These are phyloP conservation scores for Drosophila yooni DNA, from an alignment of 2,888 invertebrate species.

Conservation along the genomic window DNA sequence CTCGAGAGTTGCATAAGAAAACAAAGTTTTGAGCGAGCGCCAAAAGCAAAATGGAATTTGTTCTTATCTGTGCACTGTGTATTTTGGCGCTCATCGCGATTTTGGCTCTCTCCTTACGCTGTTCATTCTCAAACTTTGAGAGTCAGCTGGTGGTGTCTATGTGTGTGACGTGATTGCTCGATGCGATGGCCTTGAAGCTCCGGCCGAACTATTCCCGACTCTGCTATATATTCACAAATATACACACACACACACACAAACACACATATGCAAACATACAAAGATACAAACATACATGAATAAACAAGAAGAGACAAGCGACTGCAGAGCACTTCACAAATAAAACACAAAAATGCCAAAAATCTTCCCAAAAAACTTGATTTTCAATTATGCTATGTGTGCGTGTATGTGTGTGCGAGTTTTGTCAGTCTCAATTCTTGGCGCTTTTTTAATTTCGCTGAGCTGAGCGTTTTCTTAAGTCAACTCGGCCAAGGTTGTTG, in stretches of 20 bases:
- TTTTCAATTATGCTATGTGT: constrained; percentile 32
- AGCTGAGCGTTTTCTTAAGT: constrained; percentile 51
- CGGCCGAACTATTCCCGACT: background rate
- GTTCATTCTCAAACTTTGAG: background rate
- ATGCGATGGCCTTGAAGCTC: background rate
- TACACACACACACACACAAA: background rate
- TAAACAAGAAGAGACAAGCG: constrained; percentile 32
- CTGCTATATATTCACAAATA: background rate
- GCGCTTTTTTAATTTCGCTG: constrained; percentile 54
- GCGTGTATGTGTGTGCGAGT: constrained; percentile 2
- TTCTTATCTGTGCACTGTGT: background rate
- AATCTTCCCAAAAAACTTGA: constrained; percentile 53
- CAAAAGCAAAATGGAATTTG: background rate
- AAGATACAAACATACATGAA: constrained; percentile 16
- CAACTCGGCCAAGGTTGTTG: constrained; percentile 71
- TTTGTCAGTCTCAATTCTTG: constrained; percentile 30
- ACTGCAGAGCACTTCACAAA: constrained; percentile 18
- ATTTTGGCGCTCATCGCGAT: background rate
- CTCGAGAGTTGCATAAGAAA: background rate
- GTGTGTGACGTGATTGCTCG: background rate
- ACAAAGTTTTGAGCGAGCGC: background rate
- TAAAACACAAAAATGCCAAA: constrained; percentile 34
- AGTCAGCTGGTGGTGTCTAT: background rate
- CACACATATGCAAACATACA: background rate
- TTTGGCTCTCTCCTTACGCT: background rate